Conservation (phyloP, 2,113 vertebrate species). For the Acrocephalus kingi region DNA sequence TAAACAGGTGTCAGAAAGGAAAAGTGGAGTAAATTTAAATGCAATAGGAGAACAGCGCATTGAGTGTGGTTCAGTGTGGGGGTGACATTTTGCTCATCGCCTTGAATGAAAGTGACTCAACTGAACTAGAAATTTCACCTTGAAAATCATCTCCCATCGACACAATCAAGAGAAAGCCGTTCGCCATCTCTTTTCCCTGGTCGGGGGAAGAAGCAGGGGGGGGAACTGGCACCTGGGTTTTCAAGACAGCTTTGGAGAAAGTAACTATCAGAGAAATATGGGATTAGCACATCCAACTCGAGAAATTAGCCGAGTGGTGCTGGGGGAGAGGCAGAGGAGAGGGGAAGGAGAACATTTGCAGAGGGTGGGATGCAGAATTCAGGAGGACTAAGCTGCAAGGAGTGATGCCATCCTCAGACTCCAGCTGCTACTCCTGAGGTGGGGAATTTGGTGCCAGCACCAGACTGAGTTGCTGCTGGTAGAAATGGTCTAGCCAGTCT, state of each 20-base stretch:
- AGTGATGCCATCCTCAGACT: not conserved
- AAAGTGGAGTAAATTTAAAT: conserved; percentile 99
- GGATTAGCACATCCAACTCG: not conserved
- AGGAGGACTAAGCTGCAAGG: not conserved
- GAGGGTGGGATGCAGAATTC: not conserved
- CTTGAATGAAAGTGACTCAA: conserved; percentile 96
- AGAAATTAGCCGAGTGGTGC: not conserved
- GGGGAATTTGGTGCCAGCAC: not conserved
- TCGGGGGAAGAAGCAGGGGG: not conserved
- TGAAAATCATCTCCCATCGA: conserved; percentile 90
- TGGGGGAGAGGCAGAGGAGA: not conserved
- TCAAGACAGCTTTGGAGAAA: not conserved
- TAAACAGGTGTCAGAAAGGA: conserved; percentile 99
- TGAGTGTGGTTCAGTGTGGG: conserved; percentile 86
- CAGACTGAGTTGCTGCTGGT: not conserved
- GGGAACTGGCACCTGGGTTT: not conserved
- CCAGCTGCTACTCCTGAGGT: not conserved
- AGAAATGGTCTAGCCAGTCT: not conserved
- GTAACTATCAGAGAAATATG: not conserved
- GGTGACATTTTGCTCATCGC: conserved; percentile 94
- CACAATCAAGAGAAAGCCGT: conserved; percentile 76
- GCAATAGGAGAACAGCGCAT: conserved; percentile 90
- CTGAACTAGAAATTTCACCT: conserved; percentile 92
- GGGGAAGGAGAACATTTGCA: accelerated
- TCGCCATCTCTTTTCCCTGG: conserved; percentile 37